Evolutionary conservation across 2,113 vertebrate genomes (phyloP).

Genomic region (Trichechus manatus): DNA sequence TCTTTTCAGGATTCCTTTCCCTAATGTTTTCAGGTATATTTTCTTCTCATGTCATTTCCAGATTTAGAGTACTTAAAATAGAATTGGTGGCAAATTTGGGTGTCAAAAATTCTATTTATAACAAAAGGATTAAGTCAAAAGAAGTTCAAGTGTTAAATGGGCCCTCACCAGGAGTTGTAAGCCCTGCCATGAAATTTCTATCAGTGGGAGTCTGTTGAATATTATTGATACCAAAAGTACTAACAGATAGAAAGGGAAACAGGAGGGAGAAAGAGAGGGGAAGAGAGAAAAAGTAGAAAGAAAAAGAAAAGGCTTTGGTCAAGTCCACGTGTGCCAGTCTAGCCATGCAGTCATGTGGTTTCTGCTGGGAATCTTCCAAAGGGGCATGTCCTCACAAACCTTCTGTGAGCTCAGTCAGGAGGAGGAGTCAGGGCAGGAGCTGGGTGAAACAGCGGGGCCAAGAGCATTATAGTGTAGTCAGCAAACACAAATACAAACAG

Average conservation of each 20-base stretch:
- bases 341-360: background rate
- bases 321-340: background rate
- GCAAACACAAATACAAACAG: conserved; percentile 63
- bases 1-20: background rate
- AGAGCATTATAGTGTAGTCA: conserved; percentile 66
- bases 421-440: background rate
- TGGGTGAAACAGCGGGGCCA: conserved; percentile 15
- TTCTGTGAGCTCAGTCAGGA: background rate
- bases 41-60: conserved; percentile 2
- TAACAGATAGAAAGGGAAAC: background rate
- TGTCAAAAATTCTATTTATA: background rate
- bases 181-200: background rate
- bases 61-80: background rate
- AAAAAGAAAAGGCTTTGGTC: background rate
- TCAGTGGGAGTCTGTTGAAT: background rate
- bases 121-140: background rate
- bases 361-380: conserved; percentile 33
- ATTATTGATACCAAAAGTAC: conserved; percentile 25
- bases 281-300: background rate
- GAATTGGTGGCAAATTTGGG: background rate
- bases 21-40: background rate
- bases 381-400: conserved; percentile 78
- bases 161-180: background rate
- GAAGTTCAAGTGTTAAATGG: background rate
- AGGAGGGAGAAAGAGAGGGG: background rate